Base-by-base conservation (phyloP, 1,140 invertebrate genomes). In the Drosophila jambulina region DNA sequence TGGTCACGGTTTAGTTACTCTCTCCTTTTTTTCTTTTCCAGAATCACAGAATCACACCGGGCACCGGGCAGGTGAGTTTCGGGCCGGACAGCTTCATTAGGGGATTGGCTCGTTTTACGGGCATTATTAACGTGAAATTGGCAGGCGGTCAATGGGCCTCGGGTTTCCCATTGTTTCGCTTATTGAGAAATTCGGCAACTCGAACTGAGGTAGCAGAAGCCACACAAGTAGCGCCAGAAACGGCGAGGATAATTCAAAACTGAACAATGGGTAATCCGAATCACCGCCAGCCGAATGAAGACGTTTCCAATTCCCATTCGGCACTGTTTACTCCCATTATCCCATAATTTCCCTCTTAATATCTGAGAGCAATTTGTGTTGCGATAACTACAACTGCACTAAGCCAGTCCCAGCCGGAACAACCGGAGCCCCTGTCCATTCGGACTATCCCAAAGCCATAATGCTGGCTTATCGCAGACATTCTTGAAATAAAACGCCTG, bases 31-130 rank as follows among this genome's bases (percentile, higher is more conserved):
- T 34, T 29, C 32, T 71, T 51, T 29, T 27, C 21, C 45, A 64
- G 54, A 71, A 79, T 76, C 53, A 48, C 27, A 40, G 38, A 34
- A 36, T 36, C 34, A 36, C n/a, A 59, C 29, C 29, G 48, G 27
- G 40, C 43, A 17, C 23, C 12, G 21, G 53, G 74, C 83, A 87
- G 83, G 77, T 88, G 82, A 32, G 38, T 29, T 21, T 40, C 27
- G 64, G 51, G 43, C 40, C 38, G 38, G 68, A 88, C 69, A 75
- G 77, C 84, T 78, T 88, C 69, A 88, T 88, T 65, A 75, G 32
- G 12, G 68, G 72, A 75, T 87, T 63, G 77, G 69, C 85, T 88
- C 85, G 57, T 88, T 88, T 90, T 90, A 90, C 81, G 75, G 77
- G 63, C 54, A 87, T 87, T 80, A 87, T 78, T 78, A 78, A 71